These are phyloP conservation scores for Trachurus trachurus DNA, from an alignment of 2,797 vertebrate species.

Conservation along the genomic window DNA sequence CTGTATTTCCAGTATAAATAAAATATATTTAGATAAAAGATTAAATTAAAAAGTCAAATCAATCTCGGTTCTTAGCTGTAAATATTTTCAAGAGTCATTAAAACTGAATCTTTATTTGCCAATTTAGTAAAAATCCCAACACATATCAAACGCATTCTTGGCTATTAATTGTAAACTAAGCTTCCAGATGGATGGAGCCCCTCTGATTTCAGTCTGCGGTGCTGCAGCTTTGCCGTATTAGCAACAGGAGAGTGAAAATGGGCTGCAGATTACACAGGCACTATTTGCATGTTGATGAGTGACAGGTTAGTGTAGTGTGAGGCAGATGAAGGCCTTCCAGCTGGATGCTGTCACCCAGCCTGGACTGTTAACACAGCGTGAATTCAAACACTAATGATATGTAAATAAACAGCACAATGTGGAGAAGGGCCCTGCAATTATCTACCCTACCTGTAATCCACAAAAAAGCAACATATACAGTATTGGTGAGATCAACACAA, in stretches of 20 bases:
- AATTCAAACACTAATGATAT: slow-evolving; percentile 61
- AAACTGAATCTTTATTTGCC: not conserved
- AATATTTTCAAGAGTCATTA: not conserved
- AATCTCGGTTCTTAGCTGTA: not conserved
- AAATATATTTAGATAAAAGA: not conserved
- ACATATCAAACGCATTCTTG: not conserved
- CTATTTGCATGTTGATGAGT: slow-evolving; percentile 73
- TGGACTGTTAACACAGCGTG: slow-evolving; percentile 62
- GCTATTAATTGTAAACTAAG: slow-evolving; percentile 13
- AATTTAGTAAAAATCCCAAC: not conserved
- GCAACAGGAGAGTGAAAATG: slow-evolving; percentile 69
- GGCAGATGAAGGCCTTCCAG: slow-evolving; percentile 64
- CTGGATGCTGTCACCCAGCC: slow-evolving; percentile 63
- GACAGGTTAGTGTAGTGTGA: slow-evolving; percentile 67
- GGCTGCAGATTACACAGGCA: slow-evolving; percentile 64
- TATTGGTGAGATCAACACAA: not conserved
- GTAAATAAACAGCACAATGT: slow-evolving; percentile 61
- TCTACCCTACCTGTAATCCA: not conserved
- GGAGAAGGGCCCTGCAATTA: not conserved
- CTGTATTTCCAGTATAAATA: not conserved
- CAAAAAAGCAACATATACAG: not conserved
- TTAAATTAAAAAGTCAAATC: not conserved
- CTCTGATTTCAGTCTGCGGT: slow-evolving; percentile 27
- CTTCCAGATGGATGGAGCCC: slow-evolving; percentile 39
- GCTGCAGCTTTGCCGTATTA: slow-evolving; percentile 36